Conservation (phyloP, 2,113 vertebrate species). For the Hystrix brachyura region DNA sequence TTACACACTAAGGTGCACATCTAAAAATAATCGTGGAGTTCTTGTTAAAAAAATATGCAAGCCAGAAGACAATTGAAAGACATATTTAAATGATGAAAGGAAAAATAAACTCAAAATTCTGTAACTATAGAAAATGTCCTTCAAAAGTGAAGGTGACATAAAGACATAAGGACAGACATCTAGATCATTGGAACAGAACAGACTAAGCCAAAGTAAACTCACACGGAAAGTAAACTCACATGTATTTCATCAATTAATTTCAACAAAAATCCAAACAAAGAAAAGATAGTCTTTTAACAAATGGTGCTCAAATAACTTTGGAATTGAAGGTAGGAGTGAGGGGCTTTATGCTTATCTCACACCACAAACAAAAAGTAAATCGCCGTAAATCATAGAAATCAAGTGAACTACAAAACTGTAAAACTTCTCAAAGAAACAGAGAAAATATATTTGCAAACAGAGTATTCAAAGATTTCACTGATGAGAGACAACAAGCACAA, state of each 20-base stretch:
- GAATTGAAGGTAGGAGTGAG: neutral
- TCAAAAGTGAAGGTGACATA: neutral
- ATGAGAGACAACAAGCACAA: neutral
- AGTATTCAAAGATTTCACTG: neutral
- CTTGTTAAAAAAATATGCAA: slow-evolving; percentile 33
- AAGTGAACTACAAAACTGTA: neutral
- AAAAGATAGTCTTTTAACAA: neutral
- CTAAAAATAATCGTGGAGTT: neutral
- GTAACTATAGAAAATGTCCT: neutral
- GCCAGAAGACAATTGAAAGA: neutral
- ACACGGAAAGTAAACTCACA: neutral
- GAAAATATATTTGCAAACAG: neutral
- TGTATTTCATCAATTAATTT: neutral
- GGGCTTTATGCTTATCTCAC: neutral
- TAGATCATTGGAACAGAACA: neutral
- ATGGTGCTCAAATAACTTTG: neutral
- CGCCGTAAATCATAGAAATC: neutral
- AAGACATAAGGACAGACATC: neutral
- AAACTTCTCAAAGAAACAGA: neutral
- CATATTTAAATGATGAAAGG: neutral
- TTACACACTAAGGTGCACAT: neutral
- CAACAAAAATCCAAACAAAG: rapidly evolving
- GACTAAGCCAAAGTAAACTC: neutral
- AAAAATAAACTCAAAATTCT: neutral
- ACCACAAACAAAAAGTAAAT: neutral